Percentiles rank a stretch among this genome's conserved stretches.
These are phyloP conservation scores for Leucosticte australis DNA, from an alignment of 2,113 vertebrate species.

Conservation along the genomic window DNA sequence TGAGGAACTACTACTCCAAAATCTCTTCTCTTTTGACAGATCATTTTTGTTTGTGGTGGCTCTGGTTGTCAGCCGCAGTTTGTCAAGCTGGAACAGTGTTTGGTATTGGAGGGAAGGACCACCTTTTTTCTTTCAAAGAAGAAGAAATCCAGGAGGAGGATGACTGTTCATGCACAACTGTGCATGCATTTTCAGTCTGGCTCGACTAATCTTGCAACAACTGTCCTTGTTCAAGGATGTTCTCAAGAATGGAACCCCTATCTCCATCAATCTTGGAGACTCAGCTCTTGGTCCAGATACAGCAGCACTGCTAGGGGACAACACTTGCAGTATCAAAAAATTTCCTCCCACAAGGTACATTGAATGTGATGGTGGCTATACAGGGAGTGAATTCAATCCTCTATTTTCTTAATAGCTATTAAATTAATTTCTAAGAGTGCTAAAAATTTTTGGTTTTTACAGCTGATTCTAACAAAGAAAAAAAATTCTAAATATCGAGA, in stretches of 20 bases:
- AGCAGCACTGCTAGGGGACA: background rate
- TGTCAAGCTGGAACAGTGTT: background rate
- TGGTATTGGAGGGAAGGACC: background rate
- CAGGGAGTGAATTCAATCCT: background rate
- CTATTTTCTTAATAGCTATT: background rate
- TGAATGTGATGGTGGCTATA: background rate
- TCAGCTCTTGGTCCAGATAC: background rate
- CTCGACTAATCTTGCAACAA: background rate
- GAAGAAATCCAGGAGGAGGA: background rate
- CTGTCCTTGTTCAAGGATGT: background rate
- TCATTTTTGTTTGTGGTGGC: background rate
- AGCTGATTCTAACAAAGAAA: background rate
- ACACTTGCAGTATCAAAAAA: background rate
- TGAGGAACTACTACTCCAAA: background rate
- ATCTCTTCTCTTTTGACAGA: background rate
- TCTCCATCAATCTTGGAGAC: background rate
- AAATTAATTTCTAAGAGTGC: background rate
- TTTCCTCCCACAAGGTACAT: background rate
- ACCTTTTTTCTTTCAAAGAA: background rate
- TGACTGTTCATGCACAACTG: background rate
- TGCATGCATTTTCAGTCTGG: background rate
- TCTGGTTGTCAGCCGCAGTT: background rate
- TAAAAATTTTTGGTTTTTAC: background rate
- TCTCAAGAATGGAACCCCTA: background rate
- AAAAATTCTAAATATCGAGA: background rate